Evolutionary conservation across 2,797 vertebrate species (phyloP), one percentile per base, ranked within the genome.

Genomic region (Eulemur albifrons): DNA sequence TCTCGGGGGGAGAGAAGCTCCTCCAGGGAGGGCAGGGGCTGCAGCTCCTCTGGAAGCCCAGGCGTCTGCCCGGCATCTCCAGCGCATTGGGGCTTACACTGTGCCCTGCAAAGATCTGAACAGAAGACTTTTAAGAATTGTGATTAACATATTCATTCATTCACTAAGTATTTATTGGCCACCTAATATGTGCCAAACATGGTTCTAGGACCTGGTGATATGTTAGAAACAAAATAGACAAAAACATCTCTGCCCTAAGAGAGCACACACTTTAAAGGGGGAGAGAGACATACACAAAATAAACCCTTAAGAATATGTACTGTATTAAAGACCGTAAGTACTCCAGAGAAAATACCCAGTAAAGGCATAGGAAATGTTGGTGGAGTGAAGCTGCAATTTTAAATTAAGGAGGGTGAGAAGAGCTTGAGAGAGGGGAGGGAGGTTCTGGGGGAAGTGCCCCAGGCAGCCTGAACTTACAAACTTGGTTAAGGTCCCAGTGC

Each of bases 331-430:
- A 11, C 17, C 13, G 1, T 5, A 30, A 15, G 23, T 50, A 14
- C 12, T 20, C 0, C 5, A 13, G 8, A 25, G 69, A 32, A 65
- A 65, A 54, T 12, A 32, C 0, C 25, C 5, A 2, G 25, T 25
- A 67, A 85, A 21, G 43, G 43, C 45, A 43, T 1, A 21, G 5
- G 35, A 52, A 45, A 73, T 21, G 21, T 4, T 67, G 2, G 25
- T 5, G 0, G 12, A 0, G 4, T n/a, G 6, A 8, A 3, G 2
- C 17, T 73, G 14, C 43, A 57, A 40, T 38, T 54, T 65, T 59
- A 48, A 84, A 23, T 84, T 48, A 23, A 69, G 43, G 35, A 67
- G 18, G 59, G 25, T 40, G 21, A 35, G 23, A 69, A 30, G n/a
- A 63, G 30, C 17, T 4, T 5, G 38, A 35, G 18, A 12, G 23